Conservation (phyloP, 2,888 invertebrate species). For the Cheilosia vulpina region DNA sequence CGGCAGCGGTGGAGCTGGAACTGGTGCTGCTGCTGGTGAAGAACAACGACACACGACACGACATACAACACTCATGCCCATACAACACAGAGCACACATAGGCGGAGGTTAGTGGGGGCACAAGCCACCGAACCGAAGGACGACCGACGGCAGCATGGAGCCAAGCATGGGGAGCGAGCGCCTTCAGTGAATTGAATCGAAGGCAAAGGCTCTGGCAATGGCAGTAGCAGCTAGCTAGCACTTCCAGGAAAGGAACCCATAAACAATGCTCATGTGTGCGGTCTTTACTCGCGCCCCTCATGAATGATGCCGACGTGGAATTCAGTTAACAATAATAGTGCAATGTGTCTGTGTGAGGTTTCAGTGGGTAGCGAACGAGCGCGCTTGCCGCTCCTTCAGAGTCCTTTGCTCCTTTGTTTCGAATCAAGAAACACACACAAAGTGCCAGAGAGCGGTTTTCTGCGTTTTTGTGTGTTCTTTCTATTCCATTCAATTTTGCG, state of each 20-base stretch:
- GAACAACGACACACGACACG: constrained; percentile 57
- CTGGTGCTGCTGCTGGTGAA: constrained; percentile 23
- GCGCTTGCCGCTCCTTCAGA: constrained; percentile 48
- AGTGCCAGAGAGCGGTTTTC: constrained; percentile 65
- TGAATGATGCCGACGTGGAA: constrained; percentile 74
- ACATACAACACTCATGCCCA: constrained; percentile 60
- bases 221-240: constrained; percentile 29
- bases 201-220: constrained; percentile 43
- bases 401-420: constrained; percentile 70
- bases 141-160: constrained; percentile 71
- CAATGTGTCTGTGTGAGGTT: constrained; percentile 44
- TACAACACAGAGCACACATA: neutral
- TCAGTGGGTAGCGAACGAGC: constrained; percentile 56
- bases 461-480: constrained; percentile 48
- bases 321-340: constrained; percentile 74
- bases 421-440: constrained; percentile 63
- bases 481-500: constrained; percentile 70
- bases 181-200: constrained; percentile 72
- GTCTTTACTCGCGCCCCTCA: constrained; percentile 65
- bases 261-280: constrained; percentile 74
- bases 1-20: neutral
- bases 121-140: constrained; percentile 61
- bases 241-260: constrained; percentile 64
- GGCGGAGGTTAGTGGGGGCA: constrained; percentile 31
- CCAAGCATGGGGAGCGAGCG: constrained; percentile 71